Percentiles rank a stretch among this genome's conserved stretches.
phyloP scores from a whole-genome alignment of 2,888 invertebrate genomes.

The Caenorhabditis virilis region DNA sequence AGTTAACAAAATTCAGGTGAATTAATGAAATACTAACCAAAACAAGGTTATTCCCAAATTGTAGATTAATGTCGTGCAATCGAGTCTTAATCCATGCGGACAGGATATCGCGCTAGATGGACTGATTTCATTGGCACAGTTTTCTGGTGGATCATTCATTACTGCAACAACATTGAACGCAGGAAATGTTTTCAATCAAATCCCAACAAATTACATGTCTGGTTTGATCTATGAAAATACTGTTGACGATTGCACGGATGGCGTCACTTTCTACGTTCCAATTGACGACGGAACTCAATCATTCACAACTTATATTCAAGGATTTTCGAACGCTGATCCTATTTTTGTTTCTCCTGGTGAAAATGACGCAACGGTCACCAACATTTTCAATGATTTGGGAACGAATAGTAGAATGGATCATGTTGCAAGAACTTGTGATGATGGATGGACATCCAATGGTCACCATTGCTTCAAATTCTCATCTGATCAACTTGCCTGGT shows the following conservation, averaged over 20 bases:
- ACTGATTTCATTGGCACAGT: conserved; percentile 31
- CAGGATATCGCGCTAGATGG: conserved; percentile 39
- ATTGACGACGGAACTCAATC: conserved; percentile 51
- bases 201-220: conserved; percentile 46
- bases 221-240: conserved; percentile 41
- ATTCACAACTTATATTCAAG: conserved; percentile 39
- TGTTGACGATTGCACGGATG: conserved; percentile 36
- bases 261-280: conserved; percentile 54
- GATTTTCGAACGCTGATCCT: conserved; percentile 28
- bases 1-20: conserved; percentile 38
- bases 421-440: conserved; percentile 42
- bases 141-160: conserved; percentile 44
- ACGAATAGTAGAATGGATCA: conserved; percentile 41
- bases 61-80: conserved; percentile 46
- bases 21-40: background rate
- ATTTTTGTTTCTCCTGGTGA: conserved; percentile 30
- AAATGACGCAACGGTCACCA: conserved; percentile 11
- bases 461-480: conserved; percentile 41
- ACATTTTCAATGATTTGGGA: conserved; percentile 45
- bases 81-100: conserved; percentile 48
- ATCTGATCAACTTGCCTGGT: conserved; percentile 34
- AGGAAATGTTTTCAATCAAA: conserved; percentile 43
- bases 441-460: conserved; percentile 34
- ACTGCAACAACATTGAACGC: conserved; percentile 39
- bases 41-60: background rate